phyloP scores from a whole-genome alignment of 2,797 vertebrate species.

The Malurus leucopterus region DNA sequence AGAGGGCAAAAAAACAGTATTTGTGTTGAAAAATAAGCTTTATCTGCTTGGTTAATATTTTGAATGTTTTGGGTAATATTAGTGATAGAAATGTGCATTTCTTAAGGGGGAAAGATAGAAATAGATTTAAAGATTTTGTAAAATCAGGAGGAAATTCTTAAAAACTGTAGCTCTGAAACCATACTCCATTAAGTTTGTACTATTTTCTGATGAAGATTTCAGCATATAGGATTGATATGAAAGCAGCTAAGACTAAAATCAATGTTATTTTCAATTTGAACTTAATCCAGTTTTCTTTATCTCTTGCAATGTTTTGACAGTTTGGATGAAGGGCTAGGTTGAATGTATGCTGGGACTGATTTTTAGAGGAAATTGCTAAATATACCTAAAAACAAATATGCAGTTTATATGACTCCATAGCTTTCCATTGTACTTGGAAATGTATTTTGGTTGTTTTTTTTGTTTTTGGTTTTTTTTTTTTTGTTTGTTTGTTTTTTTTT shows the following conservation, averaged over 20 bases:
- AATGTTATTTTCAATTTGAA: not conserved
- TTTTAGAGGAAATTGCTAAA: not conserved
- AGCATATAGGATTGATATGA: not conserved
- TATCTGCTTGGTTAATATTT: not conserved
- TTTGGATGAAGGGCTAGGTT: not conserved
- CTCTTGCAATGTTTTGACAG: not conserved
- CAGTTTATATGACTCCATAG: not conserved
- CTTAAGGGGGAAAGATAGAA: not conserved
- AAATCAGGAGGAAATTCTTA: not conserved
- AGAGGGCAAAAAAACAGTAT: not conserved
- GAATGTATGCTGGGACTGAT: not conserved
- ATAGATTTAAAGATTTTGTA: not conserved
- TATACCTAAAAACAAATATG: not conserved
- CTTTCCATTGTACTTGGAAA: not conserved
- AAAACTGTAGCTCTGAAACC: not conserved
- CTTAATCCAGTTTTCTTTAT: not conserved
- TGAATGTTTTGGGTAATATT: not conserved
- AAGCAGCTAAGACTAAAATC: not conserved
- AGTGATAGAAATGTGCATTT: not conserved
- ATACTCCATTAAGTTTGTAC: not conserved
- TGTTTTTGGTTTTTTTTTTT: fast-evolving
- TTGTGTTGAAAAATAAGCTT: not conserved
- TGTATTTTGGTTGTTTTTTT: no score
- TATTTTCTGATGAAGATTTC: not conserved
- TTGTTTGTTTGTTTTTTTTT: not conserved